Conservation (phyloP, 2,888 invertebrate species). For the Caenorhabditis sp. region DNA sequence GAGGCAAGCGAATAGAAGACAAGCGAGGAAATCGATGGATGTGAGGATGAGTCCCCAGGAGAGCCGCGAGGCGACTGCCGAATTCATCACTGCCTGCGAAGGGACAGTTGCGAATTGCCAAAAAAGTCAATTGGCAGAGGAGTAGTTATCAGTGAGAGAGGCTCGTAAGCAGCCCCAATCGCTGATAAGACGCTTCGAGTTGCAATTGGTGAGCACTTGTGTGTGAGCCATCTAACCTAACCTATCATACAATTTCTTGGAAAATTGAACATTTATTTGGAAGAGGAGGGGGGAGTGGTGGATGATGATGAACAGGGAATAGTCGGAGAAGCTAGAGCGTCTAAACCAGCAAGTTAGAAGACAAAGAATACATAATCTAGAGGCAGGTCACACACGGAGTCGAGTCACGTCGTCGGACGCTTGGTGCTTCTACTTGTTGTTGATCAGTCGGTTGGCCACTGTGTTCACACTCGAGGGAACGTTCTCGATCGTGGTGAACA, state of each 20-base stretch:
- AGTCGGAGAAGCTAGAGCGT: background rate
- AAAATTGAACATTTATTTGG: background rate
- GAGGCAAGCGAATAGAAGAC: constrained; percentile 66
- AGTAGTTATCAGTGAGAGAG: constrained; percentile 34
- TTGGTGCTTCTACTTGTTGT: constrained; percentile 67
- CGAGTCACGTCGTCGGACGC: constrained; percentile 1
- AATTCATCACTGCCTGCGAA: constrained; percentile 39
- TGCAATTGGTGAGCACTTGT: constrained; percentile 11
- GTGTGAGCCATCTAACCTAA: background rate
- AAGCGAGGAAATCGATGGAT: constrained; percentile 63
- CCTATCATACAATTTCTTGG: constrained; percentile 10
- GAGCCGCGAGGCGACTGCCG: constrained; percentile 58
- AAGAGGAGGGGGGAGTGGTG: background rate
- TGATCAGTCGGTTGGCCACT: constrained; percentile 75
- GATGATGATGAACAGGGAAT: constrained; percentile 8
- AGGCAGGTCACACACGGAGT: constrained; percentile 10
- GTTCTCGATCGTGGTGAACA: constrained; percentile 74
- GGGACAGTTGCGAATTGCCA: constrained; percentile 20
- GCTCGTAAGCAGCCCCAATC: constrained; percentile 7
- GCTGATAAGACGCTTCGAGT: constrained; percentile 34
- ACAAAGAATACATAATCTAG: constrained; percentile 16
- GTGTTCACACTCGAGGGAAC: constrained; percentile 76
- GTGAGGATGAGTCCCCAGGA: constrained; percentile 67
- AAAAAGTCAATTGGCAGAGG: constrained; percentile 35
- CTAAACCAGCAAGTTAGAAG: constrained; percentile 11